Percentiles rank a stretch among this genome's conserved stretches.
These are phyloP conservation scores for Hedychridium roseum DNA, from an alignment of 2,888 invertebrate genomes.

Conservation along the genomic window DNA sequence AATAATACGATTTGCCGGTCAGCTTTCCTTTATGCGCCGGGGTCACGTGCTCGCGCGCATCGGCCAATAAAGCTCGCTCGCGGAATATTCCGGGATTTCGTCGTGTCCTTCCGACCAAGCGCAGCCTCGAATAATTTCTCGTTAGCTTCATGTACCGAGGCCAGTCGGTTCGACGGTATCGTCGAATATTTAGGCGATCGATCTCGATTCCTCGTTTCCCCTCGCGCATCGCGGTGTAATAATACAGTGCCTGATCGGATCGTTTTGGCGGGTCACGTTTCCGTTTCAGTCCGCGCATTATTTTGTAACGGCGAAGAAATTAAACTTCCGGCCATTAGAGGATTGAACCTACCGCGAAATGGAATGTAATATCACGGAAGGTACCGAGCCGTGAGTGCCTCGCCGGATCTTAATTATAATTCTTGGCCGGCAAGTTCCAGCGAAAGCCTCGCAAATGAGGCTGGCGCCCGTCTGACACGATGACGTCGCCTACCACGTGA, in stretches of 20 bases:
- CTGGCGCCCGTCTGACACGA: conserved; percentile 56
- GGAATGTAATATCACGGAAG: conserved; percentile 59
- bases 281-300: conserved; percentile 33
- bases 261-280: conserved; percentile 33
- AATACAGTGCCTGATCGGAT: too few relatives aligned
- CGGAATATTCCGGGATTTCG: too few relatives aligned
- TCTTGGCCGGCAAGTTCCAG: conserved; percentile 58
- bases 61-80: conserved; percentile 16
- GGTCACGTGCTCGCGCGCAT: too few relatives aligned
- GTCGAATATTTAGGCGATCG: too few relatives aligned
- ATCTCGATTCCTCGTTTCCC: neutral
- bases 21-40: too few relatives aligned
- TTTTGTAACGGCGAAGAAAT: conserved; percentile 53
- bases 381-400: conserved; percentile 27
- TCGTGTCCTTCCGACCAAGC: too few relatives aligned
- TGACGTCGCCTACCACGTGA: conserved; percentile 41
- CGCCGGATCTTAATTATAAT: conserved; percentile 60
- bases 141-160: too few relatives aligned
- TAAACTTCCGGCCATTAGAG: conserved; percentile 56
- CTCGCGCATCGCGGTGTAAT: neutral
- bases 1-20: too few relatives aligned
- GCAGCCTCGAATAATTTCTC: too few relatives aligned
- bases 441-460: conserved; percentile 57
- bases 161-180: too few relatives aligned
- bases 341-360: conserved; percentile 53